Evolutionary conservation across 1,140 invertebrate genomes (phyloP).

Genomic region (Drosophila bipectinata): DNA sequence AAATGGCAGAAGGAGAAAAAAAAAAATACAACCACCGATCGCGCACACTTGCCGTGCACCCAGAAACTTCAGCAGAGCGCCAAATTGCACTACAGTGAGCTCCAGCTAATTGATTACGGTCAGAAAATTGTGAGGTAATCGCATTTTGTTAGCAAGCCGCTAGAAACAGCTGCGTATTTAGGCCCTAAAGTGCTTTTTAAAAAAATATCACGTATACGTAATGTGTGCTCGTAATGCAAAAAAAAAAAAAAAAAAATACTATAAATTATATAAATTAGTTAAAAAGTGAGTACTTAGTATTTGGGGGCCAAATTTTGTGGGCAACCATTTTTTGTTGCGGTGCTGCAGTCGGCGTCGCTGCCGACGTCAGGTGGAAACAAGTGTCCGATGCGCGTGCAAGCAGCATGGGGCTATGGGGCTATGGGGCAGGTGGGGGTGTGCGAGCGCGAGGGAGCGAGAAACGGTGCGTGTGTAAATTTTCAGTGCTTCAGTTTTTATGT

Average conservation of each 20-base stretch:
- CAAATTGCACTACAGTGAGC: slow-evolving; percentile 19
- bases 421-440: neutral
- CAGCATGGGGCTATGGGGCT: neutral
- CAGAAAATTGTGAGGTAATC: neutral
- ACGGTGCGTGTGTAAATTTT: slow-evolving; percentile 62
- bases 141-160: no score
- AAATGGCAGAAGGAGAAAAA: neutral
- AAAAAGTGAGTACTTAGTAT: neutral
- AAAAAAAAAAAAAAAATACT: neutral
- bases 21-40: slow-evolving; percentile 10
- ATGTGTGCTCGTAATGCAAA: neutral
- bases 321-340: neutral
- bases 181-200: neutral
- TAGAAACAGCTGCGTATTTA: neutral
- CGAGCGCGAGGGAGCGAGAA: slow-evolving; percentile 16
- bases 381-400: slow-evolving; percentile 18
- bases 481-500: slow-evolving; percentile 70
- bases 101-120: neutral
- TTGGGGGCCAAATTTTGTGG: no score
- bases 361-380: neutral
- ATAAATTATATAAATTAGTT: neutral
- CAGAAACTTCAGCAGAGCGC: slow-evolving; percentile 10
- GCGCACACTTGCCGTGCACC: slow-evolving; percentile 30
- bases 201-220: slow-evolving; percentile 5
- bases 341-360: neutral